Percentiles rank a stretch among this genome's conserved stretches.
Evolutionary conservation across 2,888 invertebrate species (phyloP).

Genomic region (Dermolepida albohirtum): DNA sequence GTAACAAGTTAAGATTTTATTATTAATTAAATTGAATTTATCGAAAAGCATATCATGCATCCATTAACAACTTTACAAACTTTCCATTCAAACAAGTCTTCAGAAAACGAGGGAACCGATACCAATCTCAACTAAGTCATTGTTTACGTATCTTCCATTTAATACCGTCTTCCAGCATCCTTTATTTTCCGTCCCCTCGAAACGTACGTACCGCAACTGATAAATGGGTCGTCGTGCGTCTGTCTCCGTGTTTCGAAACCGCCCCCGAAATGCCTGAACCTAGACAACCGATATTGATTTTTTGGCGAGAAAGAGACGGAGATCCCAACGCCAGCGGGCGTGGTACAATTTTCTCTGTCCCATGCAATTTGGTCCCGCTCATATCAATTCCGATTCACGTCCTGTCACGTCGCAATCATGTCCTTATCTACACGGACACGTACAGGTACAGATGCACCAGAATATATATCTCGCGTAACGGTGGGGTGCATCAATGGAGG

Average conservation of each 20-base stretch:
- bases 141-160: no score
- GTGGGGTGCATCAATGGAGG: no score
- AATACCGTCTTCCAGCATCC: not conserved
- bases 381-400: no score
- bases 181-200: not conserved
- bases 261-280: slow-evolving; percentile 47
- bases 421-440: not conserved
- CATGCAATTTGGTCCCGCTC: not conserved
- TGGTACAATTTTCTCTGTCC: slow-evolving; percentile 38
- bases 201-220: slow-evolving; percentile 38
- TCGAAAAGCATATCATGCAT: no score
- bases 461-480: no score
- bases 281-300: slow-evolving; percentile 55
- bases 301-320: slow-evolving; percentile 6
- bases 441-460: no score
- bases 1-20: no score
- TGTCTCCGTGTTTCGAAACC: slow-evolving; percentile 4
- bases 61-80: no score
- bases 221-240: slow-evolving; percentile 48
- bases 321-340: slow-evolving; percentile 45
- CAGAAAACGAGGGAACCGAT: not conserved
- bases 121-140: not conserved
- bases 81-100: not conserved
- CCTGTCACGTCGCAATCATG: not conserved
- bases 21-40: no score